Evolutionary conservation across 2,113 vertebrate genomes (phyloP), one percentile per base, ranked within the genome.

Genomic region (Seriola quinqueradiata): DNA sequence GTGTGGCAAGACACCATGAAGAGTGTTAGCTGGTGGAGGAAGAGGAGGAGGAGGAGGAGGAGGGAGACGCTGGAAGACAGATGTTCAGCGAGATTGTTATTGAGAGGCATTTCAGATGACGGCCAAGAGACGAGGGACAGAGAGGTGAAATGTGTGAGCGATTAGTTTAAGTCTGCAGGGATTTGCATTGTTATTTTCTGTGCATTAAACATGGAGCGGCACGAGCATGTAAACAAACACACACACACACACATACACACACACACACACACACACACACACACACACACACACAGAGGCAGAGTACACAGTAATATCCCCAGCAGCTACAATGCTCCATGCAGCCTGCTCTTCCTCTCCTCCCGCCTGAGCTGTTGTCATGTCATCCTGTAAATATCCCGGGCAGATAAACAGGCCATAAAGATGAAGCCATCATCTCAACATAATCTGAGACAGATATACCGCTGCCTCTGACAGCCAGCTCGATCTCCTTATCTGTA

Each of bases 391-490:
- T 81, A 90, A 88, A 92, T 92, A 87, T 82, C 78, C 46, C 0
- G 70, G 71, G 71, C 90, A 90, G 91, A 95, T 88, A 93, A 93
- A 93, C 76, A 81, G 66, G 83, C 87, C 90, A 71, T 92, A 87
- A 93, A 92, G 87, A 94, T 91, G 89, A 89, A 95, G 90, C 87
- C 78, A 81, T 95, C 93, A 93, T 91, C 79, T 81, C 36, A 75
- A 90, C 89, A 89, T 93, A 90, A 95, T 91, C 87, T 76, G 77
- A 78, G 92, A 87, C 84, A 93, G 90, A 94, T 92, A 92, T 87
- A 92, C 85, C 48, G 61, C 83, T n/a, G 42, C 59, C 50, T 80
- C 81, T 89, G 86, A 89, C 90, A 90, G 84, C 81, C 66, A 28
- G 79, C 78, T 81, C 77, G 28, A 79, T 83, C 79, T 84, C 83